phyloP scores from a whole-genome alignment of 2,888 invertebrate genomes.

The Plagiodera versicolora region DNA sequence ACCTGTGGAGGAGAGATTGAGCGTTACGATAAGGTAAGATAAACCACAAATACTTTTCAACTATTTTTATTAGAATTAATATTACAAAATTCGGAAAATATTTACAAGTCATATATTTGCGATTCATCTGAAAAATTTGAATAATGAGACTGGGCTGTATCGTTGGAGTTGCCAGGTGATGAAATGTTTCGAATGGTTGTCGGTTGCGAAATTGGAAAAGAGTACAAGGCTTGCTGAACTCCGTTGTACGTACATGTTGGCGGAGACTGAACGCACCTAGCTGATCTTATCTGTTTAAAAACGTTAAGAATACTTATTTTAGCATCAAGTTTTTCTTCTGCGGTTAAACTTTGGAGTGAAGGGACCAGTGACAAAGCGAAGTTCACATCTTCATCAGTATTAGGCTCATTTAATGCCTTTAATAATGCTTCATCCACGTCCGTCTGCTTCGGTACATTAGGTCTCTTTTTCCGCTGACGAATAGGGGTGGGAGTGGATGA shows the following conservation, averaged over 20 bases:
- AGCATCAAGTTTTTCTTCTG: conserved; percentile 12
- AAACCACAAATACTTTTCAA: conserved; percentile 2
- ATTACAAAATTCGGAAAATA: background rate
- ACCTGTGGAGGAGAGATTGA: conserved; percentile 14
- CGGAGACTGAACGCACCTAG: background rate
- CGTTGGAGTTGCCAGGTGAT: conserved; percentile 5
- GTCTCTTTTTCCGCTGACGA: conserved; percentile 3
- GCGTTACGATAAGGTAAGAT: conserved; percentile 8
- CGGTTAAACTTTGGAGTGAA: background rate
- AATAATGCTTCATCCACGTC: conserved; percentile 3
- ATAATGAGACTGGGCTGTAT: background rate
- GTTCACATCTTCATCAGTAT: background rate
- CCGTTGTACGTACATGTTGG: conserved; percentile 7
- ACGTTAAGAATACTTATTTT: conserved; percentile 4
- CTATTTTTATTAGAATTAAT: conserved; percentile 12
- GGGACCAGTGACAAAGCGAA: conserved; percentile 1
- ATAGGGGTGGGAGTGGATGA: conserved; percentile 5
- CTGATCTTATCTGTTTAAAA: conserved; percentile 10
- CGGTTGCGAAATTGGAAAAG: conserved; percentile 5
- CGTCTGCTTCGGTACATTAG: background rate
- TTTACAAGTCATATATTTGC: conserved; percentile 1
- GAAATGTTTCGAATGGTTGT: conserved; percentile 6
- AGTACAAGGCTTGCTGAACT: conserved; percentile 1
- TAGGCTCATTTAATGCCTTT: background rate
- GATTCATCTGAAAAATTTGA: conserved; percentile 1